Percentiles rank a stretch among this genome's conserved stretches.
phyloP scores from a whole-genome alignment of 2,888 invertebrate genomes.

The Thelaira solivaga region DNA sequence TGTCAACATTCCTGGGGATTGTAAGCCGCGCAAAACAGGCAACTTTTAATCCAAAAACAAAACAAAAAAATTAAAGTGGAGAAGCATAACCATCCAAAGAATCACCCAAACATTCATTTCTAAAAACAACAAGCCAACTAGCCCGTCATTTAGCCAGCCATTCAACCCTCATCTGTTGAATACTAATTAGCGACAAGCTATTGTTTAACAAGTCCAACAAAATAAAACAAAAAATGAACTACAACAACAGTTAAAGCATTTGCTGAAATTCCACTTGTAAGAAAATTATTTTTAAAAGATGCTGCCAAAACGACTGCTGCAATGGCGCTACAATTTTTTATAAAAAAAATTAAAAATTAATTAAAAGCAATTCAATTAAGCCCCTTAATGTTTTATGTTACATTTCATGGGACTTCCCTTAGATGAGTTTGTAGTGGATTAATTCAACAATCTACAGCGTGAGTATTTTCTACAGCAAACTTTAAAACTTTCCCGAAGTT shows the following conservation, averaged over 20 bases:
- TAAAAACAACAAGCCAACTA: not conserved
- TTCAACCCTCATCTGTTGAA: conserved; percentile 57
- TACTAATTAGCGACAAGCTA: conserved; percentile 61
- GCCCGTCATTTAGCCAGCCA: conserved; percentile 25
- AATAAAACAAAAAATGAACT: too few relatives aligned
- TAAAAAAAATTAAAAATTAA: not conserved
- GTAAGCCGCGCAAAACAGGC: conserved; percentile 56
- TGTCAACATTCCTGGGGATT: conserved; percentile 54
- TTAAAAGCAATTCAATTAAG: too few relatives aligned
- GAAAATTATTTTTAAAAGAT: not conserved
- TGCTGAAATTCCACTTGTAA: conserved; percentile 30
- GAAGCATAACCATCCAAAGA: conserved; percentile 6
- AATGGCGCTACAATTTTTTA: not conserved
- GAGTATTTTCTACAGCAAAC: too few relatives aligned
- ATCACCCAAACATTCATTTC: conserved; percentile 4
- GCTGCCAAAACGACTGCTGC: not conserved
- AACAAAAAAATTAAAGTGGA: conserved; percentile 10
- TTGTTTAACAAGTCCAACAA: conserved; percentile 50
- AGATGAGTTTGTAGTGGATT: too few relatives aligned
- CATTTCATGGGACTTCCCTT: too few relatives aligned
- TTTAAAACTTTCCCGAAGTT: too few relatives aligned
- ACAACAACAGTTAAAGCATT: conserved; percentile 20
- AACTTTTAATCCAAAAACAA: too few relatives aligned
- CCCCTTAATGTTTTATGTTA: too few relatives aligned
- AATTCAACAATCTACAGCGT: too few relatives aligned